Evolutionary conservation across 2,888 invertebrate species (phyloP).

Genomic region (Nipponacmea schrenckii): DNA sequence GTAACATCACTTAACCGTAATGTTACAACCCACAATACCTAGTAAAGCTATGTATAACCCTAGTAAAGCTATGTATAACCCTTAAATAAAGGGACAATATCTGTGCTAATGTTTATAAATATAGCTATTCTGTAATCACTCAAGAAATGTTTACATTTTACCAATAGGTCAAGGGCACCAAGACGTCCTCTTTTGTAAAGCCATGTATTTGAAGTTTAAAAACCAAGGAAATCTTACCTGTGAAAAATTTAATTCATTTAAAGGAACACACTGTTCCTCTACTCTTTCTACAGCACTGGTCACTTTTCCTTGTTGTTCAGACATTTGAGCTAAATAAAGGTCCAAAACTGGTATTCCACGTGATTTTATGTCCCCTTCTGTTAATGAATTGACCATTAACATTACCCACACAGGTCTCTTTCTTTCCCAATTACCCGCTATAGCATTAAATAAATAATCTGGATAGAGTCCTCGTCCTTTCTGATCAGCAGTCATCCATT

Average conservation of each 20-base stretch:
- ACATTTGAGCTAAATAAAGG: conserved; percentile 71
- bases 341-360: conserved; percentile 71
- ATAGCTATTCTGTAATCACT: no score
- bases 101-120: no score
- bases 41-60: no score
- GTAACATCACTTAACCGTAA: no score
- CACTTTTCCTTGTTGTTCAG: conserved; percentile 68
- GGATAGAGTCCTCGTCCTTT: conserved; percentile 67
- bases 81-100: no score
- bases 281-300: conserved; percentile 71
- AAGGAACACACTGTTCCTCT: conserved; percentile 72
- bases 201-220: no score
- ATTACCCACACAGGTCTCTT: conserved; percentile 73
- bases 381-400: conserved; percentile 72
- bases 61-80: no score
- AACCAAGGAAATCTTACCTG: conserved; percentile 65
- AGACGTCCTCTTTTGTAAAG: no score
- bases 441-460: conserved; percentile 70
- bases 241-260: conserved; percentile 70
- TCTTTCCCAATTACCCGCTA: conserved; percentile 71
- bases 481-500: conserved; percentile 68
- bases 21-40: no score
- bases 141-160: no score
- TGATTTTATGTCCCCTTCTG: conserved; percentile 69
- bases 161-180: no score